Base-by-base conservation (phyloP, 2,888 invertebrate genomes). In the Muscina levida region DNA sequence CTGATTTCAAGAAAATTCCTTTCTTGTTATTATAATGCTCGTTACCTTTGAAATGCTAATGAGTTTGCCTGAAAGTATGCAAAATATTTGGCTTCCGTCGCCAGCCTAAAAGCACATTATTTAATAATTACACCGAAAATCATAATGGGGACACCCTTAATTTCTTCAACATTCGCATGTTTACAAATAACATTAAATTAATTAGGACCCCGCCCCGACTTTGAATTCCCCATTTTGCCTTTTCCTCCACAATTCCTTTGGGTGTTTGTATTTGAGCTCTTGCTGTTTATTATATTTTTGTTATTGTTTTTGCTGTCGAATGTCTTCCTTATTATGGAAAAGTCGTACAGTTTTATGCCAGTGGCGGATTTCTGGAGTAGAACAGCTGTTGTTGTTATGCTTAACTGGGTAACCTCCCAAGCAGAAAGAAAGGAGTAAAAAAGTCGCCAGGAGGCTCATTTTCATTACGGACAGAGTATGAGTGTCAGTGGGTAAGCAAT, bases 151-250 rank as follows among this genome's bases (percentile, higher is more conserved):
- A 66, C 57, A 66, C 53, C 59, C 71, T 24, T 48, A 37, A 67
- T 67, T 17, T 31, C 37, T 67, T 53, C 46, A 39, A 3, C 42
- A n/a, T 70, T 44, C 56, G 68, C 56, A 51, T 73, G 66, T 73
- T 80, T 71, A 71, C 70, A 71, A 77, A 71, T 56, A 71, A 48
- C 77, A 80, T 80, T 77, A 77, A 80, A 62, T 74, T 77, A 80
- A 80, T 80, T 80, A 80, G 65, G 71, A n/a, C 42, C 42, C 62
- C 24, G 31, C 42, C 37, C 8, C 67, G 8, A 24, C 42, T 19
- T 26, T 8, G 56, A 4, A 1, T 2, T 26, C 3, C 56, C 56
- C 56, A 11, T 17, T 42, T 31, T 31, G 8, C 8, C n/a, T 31
- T 31, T 31, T 31, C 8, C 22, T 62, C 53, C 19, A 13, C 59